Conservation (phyloP, 2,113 vertebrate genomes). For the Talpa occidentalis region DNA sequence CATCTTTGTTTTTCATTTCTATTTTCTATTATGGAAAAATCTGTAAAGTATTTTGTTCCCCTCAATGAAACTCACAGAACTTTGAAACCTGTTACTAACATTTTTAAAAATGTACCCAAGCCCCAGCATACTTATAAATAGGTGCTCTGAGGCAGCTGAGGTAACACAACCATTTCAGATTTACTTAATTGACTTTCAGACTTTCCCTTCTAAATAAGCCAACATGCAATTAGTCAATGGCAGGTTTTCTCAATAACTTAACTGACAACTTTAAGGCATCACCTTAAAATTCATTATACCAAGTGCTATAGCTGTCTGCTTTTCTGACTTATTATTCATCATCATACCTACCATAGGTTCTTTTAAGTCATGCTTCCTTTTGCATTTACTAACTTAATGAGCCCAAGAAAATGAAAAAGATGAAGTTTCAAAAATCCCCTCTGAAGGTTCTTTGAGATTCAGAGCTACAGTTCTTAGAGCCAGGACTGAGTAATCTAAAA, state of each 20-base stretch:
- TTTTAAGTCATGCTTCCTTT: slow-evolving; percentile 61
- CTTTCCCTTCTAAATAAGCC: slow-evolving; percentile 55
- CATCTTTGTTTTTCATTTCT: slow-evolving; percentile 43
- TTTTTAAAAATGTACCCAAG: slow-evolving; percentile 60
- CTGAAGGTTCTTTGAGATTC: slow-evolving; percentile 75
- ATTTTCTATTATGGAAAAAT: slow-evolving; percentile 25
- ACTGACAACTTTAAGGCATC: neutral
- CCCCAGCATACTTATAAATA: slow-evolving; percentile 65
- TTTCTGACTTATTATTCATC: slow-evolving; percentile 20
- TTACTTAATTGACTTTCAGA: slow-evolving; percentile 68
- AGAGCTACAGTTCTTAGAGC: slow-evolving; percentile 66
- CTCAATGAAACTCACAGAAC: neutral
- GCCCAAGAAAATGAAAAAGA: slow-evolving; percentile 69
- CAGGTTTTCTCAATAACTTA: slow-evolving; percentile 67
- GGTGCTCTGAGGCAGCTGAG: slow-evolving; percentile 63
- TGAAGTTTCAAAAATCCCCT: slow-evolving; percentile 64
- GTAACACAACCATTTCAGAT: slow-evolving; percentile 55
- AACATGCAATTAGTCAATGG: slow-evolving; percentile 60
- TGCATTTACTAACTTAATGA: slow-evolving; percentile 48
- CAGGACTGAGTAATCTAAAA: slow-evolving; percentile 84
- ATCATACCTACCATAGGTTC: neutral
- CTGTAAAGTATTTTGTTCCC: neutral
- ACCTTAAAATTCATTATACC: slow-evolving; percentile 24
- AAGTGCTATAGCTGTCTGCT: neutral
- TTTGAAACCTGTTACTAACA: slow-evolving; percentile 66